These are phyloP conservation scores for Eudemis profundana DNA, from an alignment of 2,888 invertebrate species.

Conservation along the genomic window DNA sequence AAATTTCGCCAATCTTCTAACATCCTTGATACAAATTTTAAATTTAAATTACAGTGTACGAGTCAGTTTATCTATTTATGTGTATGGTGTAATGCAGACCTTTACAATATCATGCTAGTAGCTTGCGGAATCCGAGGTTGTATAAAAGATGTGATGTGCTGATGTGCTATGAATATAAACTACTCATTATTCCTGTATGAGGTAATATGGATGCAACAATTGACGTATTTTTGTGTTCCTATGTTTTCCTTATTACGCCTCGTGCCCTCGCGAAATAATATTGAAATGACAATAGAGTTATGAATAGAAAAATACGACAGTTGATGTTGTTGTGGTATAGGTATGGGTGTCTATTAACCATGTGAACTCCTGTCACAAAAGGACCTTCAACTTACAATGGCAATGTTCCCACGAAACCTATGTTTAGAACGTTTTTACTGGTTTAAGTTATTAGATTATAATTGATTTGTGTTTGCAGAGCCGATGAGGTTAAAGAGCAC, in stretches of 20 bases:
- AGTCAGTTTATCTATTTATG: slow-evolving; percentile 36
- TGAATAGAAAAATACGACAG: slow-evolving; percentile 15
- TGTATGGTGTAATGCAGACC: slow-evolving; percentile 25
- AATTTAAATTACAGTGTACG: too few species aligned
- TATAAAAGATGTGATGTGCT: slow-evolving; percentile 32
- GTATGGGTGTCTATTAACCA: slow-evolving; percentile 8
- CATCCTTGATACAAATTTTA: too few species aligned
- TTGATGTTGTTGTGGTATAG: slow-evolving; percentile 3
- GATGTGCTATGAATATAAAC: slow-evolving; percentile 43
- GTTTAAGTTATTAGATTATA: background rate
- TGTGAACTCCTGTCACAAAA: slow-evolving; percentile 7
- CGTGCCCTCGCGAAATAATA: slow-evolving; percentile 15
- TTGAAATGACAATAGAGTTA: slow-evolving; percentile 11
- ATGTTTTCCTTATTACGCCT: slow-evolving; percentile 37
- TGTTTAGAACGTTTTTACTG: slow-evolving; percentile 19
- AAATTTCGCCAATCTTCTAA: too few species aligned
- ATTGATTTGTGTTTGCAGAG: slow-evolving; percentile 81
- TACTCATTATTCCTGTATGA: slow-evolving; percentile 38
- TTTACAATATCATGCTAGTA: slow-evolving; percentile 34
- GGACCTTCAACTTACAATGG: slow-evolving; percentile 30
- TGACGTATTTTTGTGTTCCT: slow-evolving; percentile 35
- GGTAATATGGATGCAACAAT: slow-evolving; percentile 35
- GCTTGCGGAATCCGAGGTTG: slow-evolving; percentile 35
- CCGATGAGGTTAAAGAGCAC: slow-evolving; percentile 99
- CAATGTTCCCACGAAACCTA: slow-evolving; percentile 34